phyloP scores from a whole-genome alignment of 2,797 vertebrate genomes.

The Pipistrellus nathusii region DNA sequence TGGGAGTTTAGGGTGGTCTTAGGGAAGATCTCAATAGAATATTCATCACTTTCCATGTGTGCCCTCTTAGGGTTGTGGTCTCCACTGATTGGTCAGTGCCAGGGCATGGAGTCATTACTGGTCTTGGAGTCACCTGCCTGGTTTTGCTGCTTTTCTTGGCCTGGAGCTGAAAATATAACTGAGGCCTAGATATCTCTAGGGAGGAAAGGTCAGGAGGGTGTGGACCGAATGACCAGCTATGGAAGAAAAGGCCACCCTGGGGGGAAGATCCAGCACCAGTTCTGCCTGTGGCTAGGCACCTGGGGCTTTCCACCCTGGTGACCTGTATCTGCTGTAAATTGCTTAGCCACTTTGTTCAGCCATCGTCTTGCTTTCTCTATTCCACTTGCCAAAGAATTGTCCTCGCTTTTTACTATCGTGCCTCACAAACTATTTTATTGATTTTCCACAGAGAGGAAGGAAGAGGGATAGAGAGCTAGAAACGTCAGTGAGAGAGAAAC shows the following conservation, averaged over 20 bases:
- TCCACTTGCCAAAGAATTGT: not conserved
- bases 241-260: not conserved
- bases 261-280: not conserved
- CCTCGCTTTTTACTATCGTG: not conserved
- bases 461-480: too few species aligned
- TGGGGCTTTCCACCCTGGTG: not conserved
- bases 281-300: not conserved
- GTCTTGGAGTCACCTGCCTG: not conserved
- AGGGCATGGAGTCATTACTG: not conserved
- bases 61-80: not conserved
- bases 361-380: not conserved
- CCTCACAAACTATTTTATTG: not conserved
- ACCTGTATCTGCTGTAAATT: not conserved
- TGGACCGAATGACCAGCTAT: not conserved
- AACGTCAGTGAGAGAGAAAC: too few species aligned
- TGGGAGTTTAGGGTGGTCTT: not conserved
- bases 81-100: not conserved
- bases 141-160: not conserved
- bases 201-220: not conserved
- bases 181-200: not conserved
- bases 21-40: not conserved
- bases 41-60: not conserved
- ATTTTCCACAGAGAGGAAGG: too few species aligned
- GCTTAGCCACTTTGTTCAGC: not conserved
- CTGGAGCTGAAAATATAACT: not conserved